Evolutionary conservation across 2,888 invertebrate genomes (phyloP), one percentile per base, ranked within the genome.

Genomic region (Phortica magna): DNA sequence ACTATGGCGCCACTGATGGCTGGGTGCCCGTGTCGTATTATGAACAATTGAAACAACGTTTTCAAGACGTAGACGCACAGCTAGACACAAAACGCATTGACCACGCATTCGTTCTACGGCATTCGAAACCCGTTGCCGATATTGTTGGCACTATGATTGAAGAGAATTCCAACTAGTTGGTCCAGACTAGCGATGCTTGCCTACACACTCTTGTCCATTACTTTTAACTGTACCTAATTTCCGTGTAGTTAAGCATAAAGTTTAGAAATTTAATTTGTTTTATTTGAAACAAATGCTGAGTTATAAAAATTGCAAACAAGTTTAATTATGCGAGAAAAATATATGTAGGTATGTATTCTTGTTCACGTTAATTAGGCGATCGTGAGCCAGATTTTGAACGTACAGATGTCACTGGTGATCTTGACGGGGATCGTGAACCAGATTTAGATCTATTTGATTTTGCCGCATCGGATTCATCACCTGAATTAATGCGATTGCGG

Each of bases 21-120:
- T 99, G 98, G 98, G 95, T 95, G 73, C 98, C 98, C 0, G 84
- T 94, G 0, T 91, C 92, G 59, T 96, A 95, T 88, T 96, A 94
- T 88, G 92, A 95, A 41, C 94, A 95, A 79, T 91, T 98, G 76
- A 93, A 93, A 79, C 83, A 91, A 22, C 92, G 92, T 76, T 93
- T 95, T 89, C 95, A 95, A 0, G 91, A 93, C 75, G 92, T 94
- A 7, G 93, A 95, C 80, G 94, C 94, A 3, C 90, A 93, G 78
- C 86, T 95, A 22, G 95, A 95, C 88, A 91, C 93, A 22, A 91
- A 93, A 68, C 93, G 93, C 22, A 94, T 94, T 84, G 93, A 94
- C 48, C 98, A 98, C 92, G 95, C 96, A 3, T 98, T 97, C 93
- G 96, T 98, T 6, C 90, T 98, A 59, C 93, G 93, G 65, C 92